Percentiles rank a stretch among this genome's conserved stretches.
These are phyloP conservation scores for Heteromyza rotundicornis DNA, from an alignment of 2,888 invertebrate genomes.

Conservation along the genomic window DNA sequence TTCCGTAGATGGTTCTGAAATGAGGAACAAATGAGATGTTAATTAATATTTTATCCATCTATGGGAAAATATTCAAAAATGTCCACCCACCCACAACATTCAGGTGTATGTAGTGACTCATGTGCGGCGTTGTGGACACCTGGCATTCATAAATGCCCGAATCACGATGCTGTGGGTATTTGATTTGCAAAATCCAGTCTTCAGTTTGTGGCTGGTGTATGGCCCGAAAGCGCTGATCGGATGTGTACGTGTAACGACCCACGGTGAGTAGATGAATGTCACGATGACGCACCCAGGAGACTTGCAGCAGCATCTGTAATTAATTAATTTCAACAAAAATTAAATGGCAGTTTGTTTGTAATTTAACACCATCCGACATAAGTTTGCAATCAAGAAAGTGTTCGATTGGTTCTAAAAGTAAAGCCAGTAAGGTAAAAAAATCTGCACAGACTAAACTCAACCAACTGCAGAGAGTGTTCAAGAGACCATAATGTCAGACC, in stretches of 20 bases:
- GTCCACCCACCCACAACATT: constrained; percentile 92
- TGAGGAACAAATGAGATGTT: too few relatives aligned
- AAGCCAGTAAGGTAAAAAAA: too few relatives aligned
- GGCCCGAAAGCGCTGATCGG: constrained; percentile 88
- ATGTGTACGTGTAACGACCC: constrained; percentile 89
- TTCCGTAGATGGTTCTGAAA: constrained; percentile 88
- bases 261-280: constrained; percentile 90
- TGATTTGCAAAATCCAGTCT: constrained; percentile 92
- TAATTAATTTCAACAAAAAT: too few relatives aligned
- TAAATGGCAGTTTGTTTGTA: too few relatives aligned
- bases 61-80: too few relatives aligned
- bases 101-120: constrained; percentile 90
- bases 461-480: too few relatives aligned
- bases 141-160: constrained; percentile 91
- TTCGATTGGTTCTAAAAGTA: too few relatives aligned
- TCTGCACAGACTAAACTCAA: too few relatives aligned
- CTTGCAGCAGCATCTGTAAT: constrained; percentile 73
- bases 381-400: too few relatives aligned
- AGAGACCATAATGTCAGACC: too few relatives aligned
- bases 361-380: too few relatives aligned
- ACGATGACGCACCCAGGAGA: constrained; percentile 89
- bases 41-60: not conserved
- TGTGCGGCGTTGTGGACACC: constrained; percentile 90
- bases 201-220: constrained; percentile 85
- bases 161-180: constrained; percentile 89